Evolutionary conservation across 2,113 vertebrate genomes (phyloP), one percentile per base, ranked within the genome.

Genomic region (Cryptomyrus ogoouensis): DNA sequence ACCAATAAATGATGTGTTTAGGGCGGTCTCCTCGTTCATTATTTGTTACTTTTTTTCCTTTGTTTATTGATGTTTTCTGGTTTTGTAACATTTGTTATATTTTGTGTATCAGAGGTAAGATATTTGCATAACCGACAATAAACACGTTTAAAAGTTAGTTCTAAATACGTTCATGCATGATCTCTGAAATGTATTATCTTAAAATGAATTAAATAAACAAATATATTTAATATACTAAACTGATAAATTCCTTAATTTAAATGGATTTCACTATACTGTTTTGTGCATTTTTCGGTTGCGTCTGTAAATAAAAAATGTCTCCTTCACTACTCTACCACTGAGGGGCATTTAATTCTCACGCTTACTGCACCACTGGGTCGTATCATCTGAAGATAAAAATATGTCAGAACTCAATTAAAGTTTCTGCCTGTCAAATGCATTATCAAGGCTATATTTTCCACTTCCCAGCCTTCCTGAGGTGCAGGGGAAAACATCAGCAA

Each of bases 351-450:
- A 31, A 87, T 47, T 87, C 13, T 56, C 85, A 87, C 2, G 12
- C 50, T 53, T 10, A 35, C 85, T 87, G 85, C 85, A 56, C 47
- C 85, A 87, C 27, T 56, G 74, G 70, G 70, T 56, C 74, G 39
- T 27, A 21, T 50, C 88, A 53, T 50, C 27, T 74, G 74, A 53
- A 89, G 74, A 89, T 83, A 89, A 83, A 88, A 50, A 83, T 89
- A 27, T 89, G 88, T 89, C 88, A 89, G 88, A 83, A 89, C 77
- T 89, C 88, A 89, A 89, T 89, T 89, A 89, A 89, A 83, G 52
- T 89, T 83, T 47, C 27, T 74, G 50, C 77, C 88, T 83, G 49
- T 52, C 88, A 88, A 70, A 39, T 53, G 50, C 66, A 89, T 53
- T 56, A 83, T 89, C 74, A 89, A 89, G 70, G 88, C 39, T 83